Percentiles rank a stretch among this genome's conserved stretches.
These are phyloP conservation scores for Thecocarcelia acutangulata DNA, from an alignment of 2,888 invertebrate genomes.

Conservation along the genomic window DNA sequence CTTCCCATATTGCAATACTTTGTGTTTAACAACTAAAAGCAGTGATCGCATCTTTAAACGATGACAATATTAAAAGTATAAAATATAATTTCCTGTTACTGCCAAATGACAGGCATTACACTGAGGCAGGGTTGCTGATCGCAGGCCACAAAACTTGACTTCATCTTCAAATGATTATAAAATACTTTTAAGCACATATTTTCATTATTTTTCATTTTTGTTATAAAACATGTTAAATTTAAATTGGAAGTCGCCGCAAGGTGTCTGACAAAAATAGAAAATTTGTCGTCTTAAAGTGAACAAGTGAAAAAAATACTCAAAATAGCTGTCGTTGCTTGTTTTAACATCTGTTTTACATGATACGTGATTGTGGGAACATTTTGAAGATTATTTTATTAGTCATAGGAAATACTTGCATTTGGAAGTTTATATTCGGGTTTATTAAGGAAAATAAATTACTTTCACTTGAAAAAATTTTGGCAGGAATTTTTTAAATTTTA, in stretches of 20 bases:
- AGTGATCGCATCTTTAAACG: not conserved
- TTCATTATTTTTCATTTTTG: no score
- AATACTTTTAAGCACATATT: no score
- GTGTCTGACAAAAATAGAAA: slow-evolving; percentile 18
- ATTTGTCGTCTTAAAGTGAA: slow-evolving; percentile 20
- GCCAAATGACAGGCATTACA: slow-evolving; percentile 39
- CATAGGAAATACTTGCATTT: no score
- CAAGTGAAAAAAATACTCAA: not conserved
- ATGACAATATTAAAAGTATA: slow-evolving; percentile 26
- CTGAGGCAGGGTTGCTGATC: not conserved
- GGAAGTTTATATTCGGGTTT: no score
- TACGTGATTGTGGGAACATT: no score
- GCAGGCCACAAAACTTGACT: slow-evolving; percentile 24
- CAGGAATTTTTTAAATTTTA: no score
- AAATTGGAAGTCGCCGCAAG: slow-evolving; percentile 16
- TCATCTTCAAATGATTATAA: slow-evolving; percentile 53
- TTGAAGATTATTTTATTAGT: no score
- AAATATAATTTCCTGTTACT: slow-evolving; percentile 60
- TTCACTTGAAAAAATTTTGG: no score
- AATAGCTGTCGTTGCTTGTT: not conserved
- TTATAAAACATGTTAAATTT: not conserved
- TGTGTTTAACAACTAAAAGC: slow-evolving; percentile 2
- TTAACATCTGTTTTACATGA: no score
- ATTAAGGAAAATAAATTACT: no score
- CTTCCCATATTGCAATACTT: not conserved